Evolutionary conservation across 2,888 invertebrate species (phyloP).

Genomic region (Corythucha ciliata): DNA sequence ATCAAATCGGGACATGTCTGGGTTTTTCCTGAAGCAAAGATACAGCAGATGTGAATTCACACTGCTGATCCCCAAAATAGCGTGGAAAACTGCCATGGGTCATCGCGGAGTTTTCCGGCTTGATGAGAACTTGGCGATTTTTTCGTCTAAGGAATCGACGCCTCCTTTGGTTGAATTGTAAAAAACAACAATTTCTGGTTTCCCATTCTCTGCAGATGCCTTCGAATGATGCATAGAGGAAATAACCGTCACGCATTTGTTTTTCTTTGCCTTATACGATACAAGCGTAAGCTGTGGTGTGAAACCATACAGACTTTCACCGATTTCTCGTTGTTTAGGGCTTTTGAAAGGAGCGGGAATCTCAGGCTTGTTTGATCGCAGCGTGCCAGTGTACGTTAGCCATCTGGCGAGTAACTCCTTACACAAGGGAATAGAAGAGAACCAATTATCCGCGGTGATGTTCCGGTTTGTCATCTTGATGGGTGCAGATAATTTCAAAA

Average conservation of each 20-base stretch:
- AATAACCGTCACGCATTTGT: constrained; percentile 21
- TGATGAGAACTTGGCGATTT: constrained; percentile 14
- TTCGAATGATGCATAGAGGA: no score
- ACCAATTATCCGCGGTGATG: constrained; percentile 30
- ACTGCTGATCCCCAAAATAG: no score
- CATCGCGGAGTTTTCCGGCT: constrained; percentile 18
- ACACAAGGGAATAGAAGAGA: no score
- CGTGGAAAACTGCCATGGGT: no score
- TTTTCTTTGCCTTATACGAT: constrained; percentile 10
- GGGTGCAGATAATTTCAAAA: constrained; percentile 17
- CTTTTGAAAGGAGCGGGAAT: background rate
- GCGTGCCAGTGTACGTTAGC: constrained; percentile 28
- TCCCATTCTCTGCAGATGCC: no score
- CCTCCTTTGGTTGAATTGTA: constrained; percentile 25
- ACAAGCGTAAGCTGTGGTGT: constrained; percentile 22
- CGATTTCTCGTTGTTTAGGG: constrained; percentile 3
- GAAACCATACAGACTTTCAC: constrained; percentile 13
- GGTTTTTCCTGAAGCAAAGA: no score
- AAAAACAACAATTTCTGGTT: constrained; percentile 23
- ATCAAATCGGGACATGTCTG: no score
- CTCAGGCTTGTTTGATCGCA: constrained; percentile 19
- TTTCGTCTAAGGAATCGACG: constrained; percentile 20
- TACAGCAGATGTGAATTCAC: no score
- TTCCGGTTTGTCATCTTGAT: constrained; percentile 29
- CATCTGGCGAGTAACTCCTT: no score